Evolutionary conservation across 2,888 invertebrate genomes (phyloP), one percentile per base, ranked within the genome.

Genomic region (Sinohyriopsis cumingii): DNA sequence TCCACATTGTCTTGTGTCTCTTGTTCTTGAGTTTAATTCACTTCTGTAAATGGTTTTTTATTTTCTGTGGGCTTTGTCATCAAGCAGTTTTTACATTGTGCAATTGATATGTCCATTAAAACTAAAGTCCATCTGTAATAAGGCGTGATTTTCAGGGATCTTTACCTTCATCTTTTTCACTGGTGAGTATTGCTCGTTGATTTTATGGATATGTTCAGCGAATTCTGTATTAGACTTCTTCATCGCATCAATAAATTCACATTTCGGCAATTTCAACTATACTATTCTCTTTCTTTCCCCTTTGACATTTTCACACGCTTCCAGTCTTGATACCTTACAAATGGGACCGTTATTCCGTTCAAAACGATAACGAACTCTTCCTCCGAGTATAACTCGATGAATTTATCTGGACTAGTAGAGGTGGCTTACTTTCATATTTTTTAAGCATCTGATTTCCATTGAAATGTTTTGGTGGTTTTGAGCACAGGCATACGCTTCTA

Each of bases 161-260:
- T 54, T 73, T 54, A 70, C 67, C 62, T 72, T 75, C 68, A 75
- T 72, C 28, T 53, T 12, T 22, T 63, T 64, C 18, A 69, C 24
- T 1, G 56, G 22, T 45, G n/a, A 59, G 53, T 67, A 76, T 24
- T 72, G 71, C 22, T 62, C 60, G 6, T 55, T 55, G 18, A 67
- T 65, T 65, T 60, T 71, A 1, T 59, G 19, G 19, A 73, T 65
- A 53, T 76, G 73, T 3, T n/a, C 63, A 22, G 24, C 62, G 57
- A 73, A 76, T 70, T 59, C 64, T 33, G 66, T 75, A 82, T 86
- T 73, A 74, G 87, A 72, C 81, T 84, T 28, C 74, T 75, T 22
- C 89, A 91, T 20, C 88, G 89, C 69, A 89, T 89, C 28, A 87
- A 90, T 24, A 82, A 89, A 72, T 15, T 72, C 71, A 19, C 28